phyloP scores from a whole-genome alignment of 2,113 vertebrate genomes.

The Notarius quadriscutis region DNA sequence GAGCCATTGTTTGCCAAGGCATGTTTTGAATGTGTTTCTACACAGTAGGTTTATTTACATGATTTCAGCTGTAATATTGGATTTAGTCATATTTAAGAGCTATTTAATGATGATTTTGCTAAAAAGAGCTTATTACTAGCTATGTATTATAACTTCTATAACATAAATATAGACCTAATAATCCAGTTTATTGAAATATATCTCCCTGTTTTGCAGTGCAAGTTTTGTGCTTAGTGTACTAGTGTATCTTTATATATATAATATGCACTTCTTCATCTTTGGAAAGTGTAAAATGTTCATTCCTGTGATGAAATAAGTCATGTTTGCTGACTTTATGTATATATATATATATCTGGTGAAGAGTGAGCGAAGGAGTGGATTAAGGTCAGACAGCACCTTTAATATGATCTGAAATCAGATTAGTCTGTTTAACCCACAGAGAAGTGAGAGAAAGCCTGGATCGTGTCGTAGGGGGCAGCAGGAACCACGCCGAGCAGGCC shows the following conservation, averaged over 20 bases:
- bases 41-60: neutral
- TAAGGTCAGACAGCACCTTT: neutral
- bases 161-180: neutral
- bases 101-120: neutral
- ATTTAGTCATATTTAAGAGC: neutral
- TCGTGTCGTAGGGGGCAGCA: neutral
- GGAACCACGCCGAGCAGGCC: conserved; percentile 14
- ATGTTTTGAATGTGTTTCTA: conserved; percentile 7
- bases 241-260: neutral
- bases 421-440: neutral
- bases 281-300: neutral
- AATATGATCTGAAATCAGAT: neutral
- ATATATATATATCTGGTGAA: neutral
- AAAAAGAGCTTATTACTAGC: neutral
- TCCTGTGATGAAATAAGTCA: neutral
- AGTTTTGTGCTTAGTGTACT: neutral
- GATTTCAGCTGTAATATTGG: neutral
- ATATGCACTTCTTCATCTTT: neutral
- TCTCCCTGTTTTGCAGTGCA: neutral
- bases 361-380: neutral
- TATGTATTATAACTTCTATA: neutral
- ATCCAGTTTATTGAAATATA: neutral
- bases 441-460: neutral
- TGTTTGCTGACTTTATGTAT: neutral
- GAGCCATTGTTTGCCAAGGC: conserved; percentile 34